These are phyloP conservation scores for Dicrurus megarhynchus DNA, from an alignment of 2,113 vertebrate species.

Conservation along the genomic window DNA sequence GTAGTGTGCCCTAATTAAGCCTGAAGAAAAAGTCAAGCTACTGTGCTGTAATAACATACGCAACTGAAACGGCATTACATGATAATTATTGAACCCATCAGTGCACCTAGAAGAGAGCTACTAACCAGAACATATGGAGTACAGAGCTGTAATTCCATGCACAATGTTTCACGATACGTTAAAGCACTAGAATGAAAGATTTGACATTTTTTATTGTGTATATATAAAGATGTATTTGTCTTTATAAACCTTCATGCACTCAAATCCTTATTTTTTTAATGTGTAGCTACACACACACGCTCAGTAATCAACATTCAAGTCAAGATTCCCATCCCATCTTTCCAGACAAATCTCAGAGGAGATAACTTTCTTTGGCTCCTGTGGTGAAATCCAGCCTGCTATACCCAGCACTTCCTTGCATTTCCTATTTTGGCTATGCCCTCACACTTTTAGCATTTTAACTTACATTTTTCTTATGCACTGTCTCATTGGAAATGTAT, in stretches of 20 bases:
- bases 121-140: conserved; percentile 24
- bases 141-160: background rate
- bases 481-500: background rate
- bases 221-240: background rate
- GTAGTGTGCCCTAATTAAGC: conserved; percentile 37
- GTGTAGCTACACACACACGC: background rate
- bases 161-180: background rate
- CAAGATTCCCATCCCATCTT: background rate
- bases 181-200: background rate
- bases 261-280: background rate
- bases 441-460: background rate
- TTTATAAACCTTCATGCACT: background rate
- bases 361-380: background rate
- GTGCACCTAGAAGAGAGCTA: conserved; percentile 20
- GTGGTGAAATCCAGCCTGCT: background rate
- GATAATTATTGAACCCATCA: conserved; percentile 37
- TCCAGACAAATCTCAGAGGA: background rate
- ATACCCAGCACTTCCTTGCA: background rate
- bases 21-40: conserved; percentile 51
- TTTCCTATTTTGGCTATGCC: background rate
- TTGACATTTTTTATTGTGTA: background rate
- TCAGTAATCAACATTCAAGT: background rate
- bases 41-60: conserved; percentile 9
- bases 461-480: background rate
- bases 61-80: background rate